Evolutionary conservation across 1,140 invertebrate species (phyloP).

Genomic region (Pararge aegeria): DNA sequence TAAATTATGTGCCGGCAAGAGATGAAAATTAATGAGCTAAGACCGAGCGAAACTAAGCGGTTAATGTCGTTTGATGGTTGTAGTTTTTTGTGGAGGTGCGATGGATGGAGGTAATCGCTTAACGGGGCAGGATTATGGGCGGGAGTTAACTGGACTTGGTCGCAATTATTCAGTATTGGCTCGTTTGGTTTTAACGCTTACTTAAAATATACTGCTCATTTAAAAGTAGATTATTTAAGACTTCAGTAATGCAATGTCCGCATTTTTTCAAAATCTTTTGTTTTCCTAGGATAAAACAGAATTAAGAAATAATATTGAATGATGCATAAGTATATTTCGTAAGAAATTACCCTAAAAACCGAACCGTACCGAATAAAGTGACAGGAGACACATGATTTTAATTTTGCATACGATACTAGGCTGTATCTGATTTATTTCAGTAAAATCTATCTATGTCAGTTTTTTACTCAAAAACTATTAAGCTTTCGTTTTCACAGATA

Average conservation of each 20-base stretch:
- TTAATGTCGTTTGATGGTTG: constrained; percentile 31
- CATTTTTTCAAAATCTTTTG: too few species aligned
- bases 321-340: too few species aligned
- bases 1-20: constrained; percentile 66
- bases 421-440: too few species aligned
- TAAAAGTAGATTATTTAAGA: not conserved
- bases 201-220: not conserved
- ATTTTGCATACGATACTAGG: too few species aligned
- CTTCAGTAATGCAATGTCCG: not conserved
- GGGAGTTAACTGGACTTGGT: not conserved
- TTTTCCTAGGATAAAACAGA: too few species aligned
- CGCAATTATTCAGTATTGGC: constrained; percentile 25
- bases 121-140: constrained; percentile 14
- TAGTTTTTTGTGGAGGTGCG: constrained; percentile 32
- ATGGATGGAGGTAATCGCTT: constrained; percentile 21
- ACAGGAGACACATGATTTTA: too few species aligned
- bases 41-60: constrained; percentile 51
- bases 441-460: too few species aligned
- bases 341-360: too few species aligned
- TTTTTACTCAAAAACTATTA: too few species aligned
- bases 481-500: too few species aligned
- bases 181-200: not conserved
- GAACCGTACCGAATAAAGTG: too few species aligned
- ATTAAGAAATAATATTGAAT: too few species aligned
- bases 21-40: constrained; percentile 78